These are phyloP conservation scores for Leucophenga varia DNA, from an alignment of 1,140 invertebrate genomes.

Conservation along the genomic window DNA sequence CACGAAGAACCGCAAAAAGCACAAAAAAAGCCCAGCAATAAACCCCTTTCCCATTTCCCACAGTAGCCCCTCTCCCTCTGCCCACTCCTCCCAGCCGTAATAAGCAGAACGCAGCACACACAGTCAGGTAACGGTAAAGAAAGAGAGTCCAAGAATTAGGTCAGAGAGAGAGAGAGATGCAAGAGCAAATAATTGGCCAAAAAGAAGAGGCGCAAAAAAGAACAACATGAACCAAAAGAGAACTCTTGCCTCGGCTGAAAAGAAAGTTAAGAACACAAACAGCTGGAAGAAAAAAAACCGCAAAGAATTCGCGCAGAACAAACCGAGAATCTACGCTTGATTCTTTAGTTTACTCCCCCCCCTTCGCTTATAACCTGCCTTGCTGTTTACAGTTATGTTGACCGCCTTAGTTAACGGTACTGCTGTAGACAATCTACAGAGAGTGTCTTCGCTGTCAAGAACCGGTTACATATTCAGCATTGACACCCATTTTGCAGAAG, in stretches of 20 bases:
- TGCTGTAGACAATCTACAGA: slow-evolving; percentile 12
- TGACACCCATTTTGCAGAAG: slow-evolving; percentile 34
- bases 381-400: slow-evolving; percentile 50
- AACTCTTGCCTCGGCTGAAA: slow-evolving; percentile 35
- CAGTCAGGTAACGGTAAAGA: slow-evolving; percentile 22
- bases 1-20: slow-evolving; percentile 39
- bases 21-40: slow-evolving; percentile 28
- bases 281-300: slow-evolving; percentile 2
- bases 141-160: slow-evolving; percentile 2
- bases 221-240: too few species aligned
- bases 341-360: slow-evolving; percentile 11
- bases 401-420: slow-evolving; percentile 46
- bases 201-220: too few species aligned
- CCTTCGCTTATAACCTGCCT: too few species aligned
- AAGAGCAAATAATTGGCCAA: slow-evolving; percentile 44
- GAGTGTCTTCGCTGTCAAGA: slow-evolving; percentile 4
- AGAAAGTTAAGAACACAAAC: slow-evolving; percentile 32
- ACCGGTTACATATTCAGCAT: slow-evolving; percentile 36
- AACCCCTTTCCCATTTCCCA: too few species aligned
- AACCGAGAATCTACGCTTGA: slow-evolving; percentile 4
- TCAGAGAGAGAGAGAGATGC: slow-evolving; percentile 27
- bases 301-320: slow-evolving; percentile 2
- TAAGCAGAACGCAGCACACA: slow-evolving; percentile 6
- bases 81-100: not conserved
- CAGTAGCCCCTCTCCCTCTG: too few species aligned